Conservation (phyloP, 1,140 invertebrate species). For the Archivesica marissinica region DNA sequence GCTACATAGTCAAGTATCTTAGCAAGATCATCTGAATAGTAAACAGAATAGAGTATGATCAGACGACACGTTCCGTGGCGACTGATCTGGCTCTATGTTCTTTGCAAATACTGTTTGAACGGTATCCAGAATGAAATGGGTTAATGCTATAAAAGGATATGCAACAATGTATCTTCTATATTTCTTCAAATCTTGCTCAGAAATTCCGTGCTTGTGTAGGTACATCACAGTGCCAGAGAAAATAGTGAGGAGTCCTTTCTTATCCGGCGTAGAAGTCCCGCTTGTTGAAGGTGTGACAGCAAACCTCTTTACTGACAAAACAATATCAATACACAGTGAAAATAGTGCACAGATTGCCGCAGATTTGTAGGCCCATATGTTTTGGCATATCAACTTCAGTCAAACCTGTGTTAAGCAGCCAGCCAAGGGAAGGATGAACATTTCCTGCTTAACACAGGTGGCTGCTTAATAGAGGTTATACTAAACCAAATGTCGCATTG, state of each 20-base stretch:
- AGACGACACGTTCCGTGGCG: no score
- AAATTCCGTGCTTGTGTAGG: slow-evolving; percentile 69
- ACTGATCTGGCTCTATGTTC: no score
- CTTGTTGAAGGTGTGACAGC: neutral
- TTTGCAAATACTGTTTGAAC: no score
- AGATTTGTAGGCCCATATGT: neutral
- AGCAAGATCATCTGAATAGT: neutral
- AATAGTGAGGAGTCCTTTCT: slow-evolving; percentile 51
- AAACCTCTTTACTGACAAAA: neutral
- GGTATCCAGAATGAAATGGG: no score
- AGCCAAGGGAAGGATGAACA: neutral
- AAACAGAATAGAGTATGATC: neutral
- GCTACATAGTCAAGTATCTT: neutral
- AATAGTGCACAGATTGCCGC: neutral
- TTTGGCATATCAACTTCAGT: neutral
- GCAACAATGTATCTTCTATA: slow-evolving; percentile 78
- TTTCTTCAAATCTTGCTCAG: slow-evolving; percentile 68
- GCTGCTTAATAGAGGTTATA: no score
- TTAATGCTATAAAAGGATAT: slow-evolving; percentile 76
- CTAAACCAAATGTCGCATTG: no score
- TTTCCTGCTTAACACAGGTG: no score
- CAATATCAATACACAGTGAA: neutral
- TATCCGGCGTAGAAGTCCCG: neutral
- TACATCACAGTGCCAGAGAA: slow-evolving; percentile 72
- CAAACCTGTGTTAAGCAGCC: neutral